Conservation (phyloP, 2,888 invertebrate species). For the Dynastes maya region DNA sequence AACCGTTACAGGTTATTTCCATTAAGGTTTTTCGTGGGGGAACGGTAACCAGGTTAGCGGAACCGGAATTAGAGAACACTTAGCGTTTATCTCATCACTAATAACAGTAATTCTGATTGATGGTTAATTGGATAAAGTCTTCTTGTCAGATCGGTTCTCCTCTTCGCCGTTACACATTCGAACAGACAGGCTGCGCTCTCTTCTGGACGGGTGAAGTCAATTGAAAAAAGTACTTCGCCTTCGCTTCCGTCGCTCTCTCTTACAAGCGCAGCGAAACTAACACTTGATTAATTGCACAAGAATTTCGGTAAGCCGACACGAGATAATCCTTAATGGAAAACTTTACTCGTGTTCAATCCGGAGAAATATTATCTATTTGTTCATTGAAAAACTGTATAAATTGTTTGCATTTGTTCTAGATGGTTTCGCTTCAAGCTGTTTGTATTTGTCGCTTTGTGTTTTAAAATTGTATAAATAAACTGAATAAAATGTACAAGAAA, state of each 20-base stretch:
- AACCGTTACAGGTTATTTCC: conserved; percentile 61
- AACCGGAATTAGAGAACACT: conserved; percentile 60
- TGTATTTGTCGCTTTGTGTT: neutral
- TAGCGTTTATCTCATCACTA: conserved; percentile 65
- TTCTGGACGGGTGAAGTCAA: conserved; percentile 36
- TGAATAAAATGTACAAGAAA: no score
- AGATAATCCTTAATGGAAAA: conserved; percentile 41
- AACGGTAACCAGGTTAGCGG: conserved; percentile 59
- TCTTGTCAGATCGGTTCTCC: conserved; percentile 48
- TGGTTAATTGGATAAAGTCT: conserved; percentile 67
- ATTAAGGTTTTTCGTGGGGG: conserved; percentile 54
- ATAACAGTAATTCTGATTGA: conserved; percentile 68
- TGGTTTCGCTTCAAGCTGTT: neutral
- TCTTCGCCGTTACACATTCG: conserved; percentile 41
- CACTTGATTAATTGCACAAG: conserved; percentile 39
- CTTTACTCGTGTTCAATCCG: conserved; percentile 16
- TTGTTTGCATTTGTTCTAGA: neutral
- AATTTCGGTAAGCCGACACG: conserved; percentile 11
- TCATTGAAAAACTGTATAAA: neutral
- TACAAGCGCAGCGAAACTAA: neutral
- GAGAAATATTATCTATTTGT: conserved; percentile 37
- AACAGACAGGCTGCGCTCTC: conserved; percentile 31
- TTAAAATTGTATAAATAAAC: no score
- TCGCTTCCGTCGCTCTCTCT: neutral
- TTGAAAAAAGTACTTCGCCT: conserved; percentile 42